A percentile compares a stretch with the other conserved stretches of the same genome.
phyloP scores from a whole-genome alignment of 1,140 invertebrate species.

The Asobara japonica region DNA sequence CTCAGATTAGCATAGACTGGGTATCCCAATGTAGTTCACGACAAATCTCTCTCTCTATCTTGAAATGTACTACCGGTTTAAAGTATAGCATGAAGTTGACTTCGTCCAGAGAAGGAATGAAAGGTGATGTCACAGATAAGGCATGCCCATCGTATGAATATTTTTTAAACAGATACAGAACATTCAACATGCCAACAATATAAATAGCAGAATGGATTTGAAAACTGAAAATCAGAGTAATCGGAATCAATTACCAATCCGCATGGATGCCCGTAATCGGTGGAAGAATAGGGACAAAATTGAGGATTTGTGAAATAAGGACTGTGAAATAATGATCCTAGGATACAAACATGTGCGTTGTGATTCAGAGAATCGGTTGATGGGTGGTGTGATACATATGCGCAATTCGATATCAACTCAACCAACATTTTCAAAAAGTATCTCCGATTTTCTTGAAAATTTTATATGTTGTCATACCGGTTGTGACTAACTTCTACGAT shows the following conservation, averaged over 20 bases:
- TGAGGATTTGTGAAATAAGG: constrained; percentile 20
- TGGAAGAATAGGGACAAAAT: constrained; percentile 1
- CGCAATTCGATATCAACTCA: neutral
- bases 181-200: neutral
- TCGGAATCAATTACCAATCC: neutral
- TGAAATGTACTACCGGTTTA: neutral
- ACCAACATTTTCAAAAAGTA: too few species aligned
- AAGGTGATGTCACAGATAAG: neutral
- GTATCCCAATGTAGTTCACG: neutral
- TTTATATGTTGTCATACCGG: too few species aligned
- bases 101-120: neutral
- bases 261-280: neutral
- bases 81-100: neutral
- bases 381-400: constrained; percentile 17
- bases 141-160: neutral
- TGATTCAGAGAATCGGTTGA: constrained; percentile 6
- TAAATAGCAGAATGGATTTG: neutral
- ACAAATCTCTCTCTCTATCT: neutral
- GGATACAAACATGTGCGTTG: constrained; percentile 2
- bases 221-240: neutral
- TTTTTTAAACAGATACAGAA: neutral
- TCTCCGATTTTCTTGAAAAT: too few species aligned
- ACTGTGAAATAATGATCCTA: neutral
- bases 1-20: neutral
- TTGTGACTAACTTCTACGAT: too few species aligned